These are phyloP conservation scores for Cryptotis parvus DNA, from an alignment of 2,113 vertebrate genomes.

Conservation along the genomic window DNA sequence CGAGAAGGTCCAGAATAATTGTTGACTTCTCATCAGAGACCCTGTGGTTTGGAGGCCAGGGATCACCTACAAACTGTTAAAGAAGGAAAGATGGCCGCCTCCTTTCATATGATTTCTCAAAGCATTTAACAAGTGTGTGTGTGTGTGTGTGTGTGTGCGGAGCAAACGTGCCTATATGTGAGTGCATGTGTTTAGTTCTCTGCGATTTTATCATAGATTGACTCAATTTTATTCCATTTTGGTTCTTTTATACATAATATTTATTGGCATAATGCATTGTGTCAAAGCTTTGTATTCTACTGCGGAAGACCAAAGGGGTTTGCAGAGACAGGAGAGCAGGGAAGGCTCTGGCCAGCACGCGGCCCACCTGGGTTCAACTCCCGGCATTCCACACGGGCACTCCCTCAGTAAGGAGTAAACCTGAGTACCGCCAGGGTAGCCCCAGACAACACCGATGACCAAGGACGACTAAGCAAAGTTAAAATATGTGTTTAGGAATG, in stretches of 20 bases:
- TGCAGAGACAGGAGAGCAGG: no score
- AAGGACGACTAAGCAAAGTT: slow-evolving; percentile 43
- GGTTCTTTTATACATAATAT: background rate
- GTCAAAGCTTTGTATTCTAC: background rate
- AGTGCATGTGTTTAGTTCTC: background rate
- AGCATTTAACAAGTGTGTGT: no score
- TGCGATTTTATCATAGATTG: background rate
- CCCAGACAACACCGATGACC: background rate
- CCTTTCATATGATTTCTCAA: background rate
- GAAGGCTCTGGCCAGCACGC: no score
- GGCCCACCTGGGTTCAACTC: no score
- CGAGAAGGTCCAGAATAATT: background rate
- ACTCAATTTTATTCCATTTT: background rate
- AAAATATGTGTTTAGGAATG: background rate
- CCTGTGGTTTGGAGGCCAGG: background rate
- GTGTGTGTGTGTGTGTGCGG: no score
- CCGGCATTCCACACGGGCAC: no score
- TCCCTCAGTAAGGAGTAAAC: no score
- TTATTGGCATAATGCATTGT: slow-evolving; percentile 1
- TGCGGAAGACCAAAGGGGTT: no score
- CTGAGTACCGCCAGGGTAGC: no score
- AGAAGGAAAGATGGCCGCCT: background rate
- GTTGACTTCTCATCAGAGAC: background rate
- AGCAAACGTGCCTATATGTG: no score
- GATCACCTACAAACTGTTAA: background rate